Conservation (phyloP, 2,888 invertebrate species). For the Biston stratarius region DNA sequence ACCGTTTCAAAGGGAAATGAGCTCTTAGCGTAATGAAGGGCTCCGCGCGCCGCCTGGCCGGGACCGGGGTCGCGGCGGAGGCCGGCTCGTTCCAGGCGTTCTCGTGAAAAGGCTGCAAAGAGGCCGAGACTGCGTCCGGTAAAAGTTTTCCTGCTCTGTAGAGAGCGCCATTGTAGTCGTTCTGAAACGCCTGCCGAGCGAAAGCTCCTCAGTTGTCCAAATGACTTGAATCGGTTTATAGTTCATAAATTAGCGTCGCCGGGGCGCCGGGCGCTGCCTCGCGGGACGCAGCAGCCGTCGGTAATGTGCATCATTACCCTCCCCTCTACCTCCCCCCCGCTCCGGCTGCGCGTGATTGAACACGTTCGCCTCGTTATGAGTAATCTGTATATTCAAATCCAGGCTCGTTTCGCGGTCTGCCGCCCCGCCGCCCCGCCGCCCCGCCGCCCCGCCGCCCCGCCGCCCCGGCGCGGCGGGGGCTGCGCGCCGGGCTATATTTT, state of each 20-base stretch:
- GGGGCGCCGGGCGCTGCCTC: neutral
- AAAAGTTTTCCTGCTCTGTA: constrained; percentile 12
- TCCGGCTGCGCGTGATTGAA: constrained; percentile 30
- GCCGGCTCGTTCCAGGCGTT: constrained; percentile 9
- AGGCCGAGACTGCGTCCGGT: constrained; percentile 3
- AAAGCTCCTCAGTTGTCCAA: neutral
- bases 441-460: neutral
- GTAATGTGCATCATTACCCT: neutral
- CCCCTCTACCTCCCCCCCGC: neutral
- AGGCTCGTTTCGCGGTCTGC: constrained; percentile 28
- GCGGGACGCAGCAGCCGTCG: neutral
- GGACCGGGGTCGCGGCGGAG: constrained; percentile 2
- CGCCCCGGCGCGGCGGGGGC: neutral
- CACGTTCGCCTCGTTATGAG: constrained; percentile 24
- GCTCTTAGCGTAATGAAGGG: constrained; percentile 18
- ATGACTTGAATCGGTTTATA: neutral
- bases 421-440: neutral
- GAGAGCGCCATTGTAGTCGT: constrained; percentile 5
- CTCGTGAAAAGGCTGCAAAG: constrained; percentile 6
- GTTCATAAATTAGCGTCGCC: neutral
- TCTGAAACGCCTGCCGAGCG: neutral
- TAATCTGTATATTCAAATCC: constrained; percentile 22
- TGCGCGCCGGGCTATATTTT: neutral
- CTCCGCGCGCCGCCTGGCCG: neutral
- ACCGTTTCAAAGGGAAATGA: constrained; percentile 5